phyloP scores from a whole-genome alignment of 2,888 invertebrate genomes.

The Erebia aethiops region DNA sequence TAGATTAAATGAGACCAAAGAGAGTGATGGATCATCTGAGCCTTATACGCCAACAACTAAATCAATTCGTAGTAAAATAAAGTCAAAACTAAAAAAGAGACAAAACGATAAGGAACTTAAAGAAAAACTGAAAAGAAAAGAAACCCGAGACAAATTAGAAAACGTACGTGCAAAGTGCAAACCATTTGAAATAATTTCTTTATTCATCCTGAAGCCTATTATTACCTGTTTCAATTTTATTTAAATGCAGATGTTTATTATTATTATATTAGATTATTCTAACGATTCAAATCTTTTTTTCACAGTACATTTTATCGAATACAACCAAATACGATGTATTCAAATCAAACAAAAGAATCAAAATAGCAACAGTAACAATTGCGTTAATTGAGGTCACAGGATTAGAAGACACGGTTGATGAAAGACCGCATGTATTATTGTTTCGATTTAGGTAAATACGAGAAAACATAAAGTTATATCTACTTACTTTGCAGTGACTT shows the following conservation, averaged over 20 bases:
- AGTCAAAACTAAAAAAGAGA: conserved; percentile 52
- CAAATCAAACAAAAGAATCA: conserved; percentile 55
- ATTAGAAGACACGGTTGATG: conserved; percentile 90
- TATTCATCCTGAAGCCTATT: background rate
- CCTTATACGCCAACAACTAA: conserved; percentile 51
- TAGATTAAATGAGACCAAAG: conserved; percentile 62
- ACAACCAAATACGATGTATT: conserved; percentile 56
- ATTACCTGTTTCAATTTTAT: background rate
- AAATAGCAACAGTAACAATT: conserved; percentile 92
- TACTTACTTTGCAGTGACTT: background rate
- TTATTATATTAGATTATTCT: too few relatives aligned
- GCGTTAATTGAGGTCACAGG: conserved; percentile 95
- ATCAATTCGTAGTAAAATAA: conserved; percentile 65
- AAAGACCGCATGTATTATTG: conserved; percentile 90
- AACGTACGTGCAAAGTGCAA: conserved; percentile 48
- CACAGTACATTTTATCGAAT: conserved; percentile 68
- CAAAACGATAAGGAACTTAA: conserved; percentile 54
- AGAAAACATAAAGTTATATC: background rate
- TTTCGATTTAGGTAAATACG: conserved; percentile 92
- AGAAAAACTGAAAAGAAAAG: conserved; percentile 57
- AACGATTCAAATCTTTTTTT: conserved; percentile 33
- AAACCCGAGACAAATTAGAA: conserved; percentile 59
- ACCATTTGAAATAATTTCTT: background rate
- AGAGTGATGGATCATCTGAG: conserved; percentile 54
- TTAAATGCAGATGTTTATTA: background rate